phyloP scores from a whole-genome alignment of 2,888 invertebrate species.

The Pecten maximus region DNA sequence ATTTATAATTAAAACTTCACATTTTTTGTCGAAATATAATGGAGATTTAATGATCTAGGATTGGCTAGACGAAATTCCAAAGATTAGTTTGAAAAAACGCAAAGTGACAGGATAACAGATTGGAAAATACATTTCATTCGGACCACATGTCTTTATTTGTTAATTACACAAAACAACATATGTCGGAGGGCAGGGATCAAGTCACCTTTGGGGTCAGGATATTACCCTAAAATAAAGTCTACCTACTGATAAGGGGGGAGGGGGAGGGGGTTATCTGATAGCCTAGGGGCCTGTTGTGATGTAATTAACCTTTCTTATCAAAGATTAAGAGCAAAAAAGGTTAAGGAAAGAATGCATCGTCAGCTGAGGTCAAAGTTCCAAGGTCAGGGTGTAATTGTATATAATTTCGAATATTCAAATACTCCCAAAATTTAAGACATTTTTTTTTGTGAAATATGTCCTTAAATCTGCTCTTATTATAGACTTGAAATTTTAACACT shows the following conservation, averaged over 20 bases:
- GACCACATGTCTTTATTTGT: background rate
- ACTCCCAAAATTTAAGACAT: no score
- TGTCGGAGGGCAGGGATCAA: background rate
- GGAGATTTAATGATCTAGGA: background rate
- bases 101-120: constrained; percentile 6
- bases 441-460: no score
- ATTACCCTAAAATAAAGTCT: background rate
- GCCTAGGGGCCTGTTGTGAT: background rate
- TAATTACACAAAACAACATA: background rate
- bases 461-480: no score
- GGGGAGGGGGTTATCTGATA: background rate
- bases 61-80: background rate
- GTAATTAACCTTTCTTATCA: constrained; percentile 13
- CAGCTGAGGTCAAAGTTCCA: background rate
- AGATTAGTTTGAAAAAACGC: background rate
- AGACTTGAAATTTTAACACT: no score
- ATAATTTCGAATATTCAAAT: no score
- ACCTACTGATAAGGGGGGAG: background rate
- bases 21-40: background rate
- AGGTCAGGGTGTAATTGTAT: no score
- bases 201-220: background rate
- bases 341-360: background rate
- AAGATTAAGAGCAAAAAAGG: background rate
- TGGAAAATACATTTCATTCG: background rate
- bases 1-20: background rate